These are phyloP conservation scores for Octonoba sinensis DNA, from an alignment of 2,888 invertebrate species.

Conservation along the genomic window DNA sequence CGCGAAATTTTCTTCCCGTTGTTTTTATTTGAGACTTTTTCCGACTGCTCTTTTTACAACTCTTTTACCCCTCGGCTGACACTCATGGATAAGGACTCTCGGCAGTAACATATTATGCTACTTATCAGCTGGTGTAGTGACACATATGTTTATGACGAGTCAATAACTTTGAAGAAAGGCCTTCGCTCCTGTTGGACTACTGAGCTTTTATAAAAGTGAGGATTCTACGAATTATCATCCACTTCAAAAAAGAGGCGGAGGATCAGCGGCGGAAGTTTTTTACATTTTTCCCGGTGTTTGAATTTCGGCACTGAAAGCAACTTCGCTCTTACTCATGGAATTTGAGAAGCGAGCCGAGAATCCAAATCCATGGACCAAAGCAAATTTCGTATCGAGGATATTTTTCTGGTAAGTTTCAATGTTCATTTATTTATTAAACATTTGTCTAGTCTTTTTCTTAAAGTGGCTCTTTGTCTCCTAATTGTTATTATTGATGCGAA, in stretches of 20 bases:
- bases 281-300: too few species aligned
- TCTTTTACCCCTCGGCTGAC: background rate
- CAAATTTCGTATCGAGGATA: constrained; percentile 48
- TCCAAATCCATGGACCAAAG: constrained; percentile 54
- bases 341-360: constrained; percentile 37
- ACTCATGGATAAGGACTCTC: background rate
- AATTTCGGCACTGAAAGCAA: too few species aligned
- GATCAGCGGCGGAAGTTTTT: too few species aligned
- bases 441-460: background rate
- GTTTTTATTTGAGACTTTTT: constrained; percentile 10
- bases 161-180: background rate
- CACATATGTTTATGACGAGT: constrained; percentile 17
- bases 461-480: background rate
- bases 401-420: constrained; percentile 49
- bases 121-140: constrained; percentile 17
- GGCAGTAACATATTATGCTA: constrained; percentile 20
- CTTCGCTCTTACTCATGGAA: constrained; percentile 25
- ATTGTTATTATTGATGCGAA: too few species aligned
- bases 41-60: constrained; percentile 15
- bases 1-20: constrained; percentile 17
- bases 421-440: background rate
- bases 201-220: constrained; percentile 19
- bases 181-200: background rate
- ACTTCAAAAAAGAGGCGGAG: background rate
- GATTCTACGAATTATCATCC: background rate